Evolutionary conservation across 2,797 vertebrate genomes (phyloP).

Genomic region (Thamnophis elegans): DNA sequence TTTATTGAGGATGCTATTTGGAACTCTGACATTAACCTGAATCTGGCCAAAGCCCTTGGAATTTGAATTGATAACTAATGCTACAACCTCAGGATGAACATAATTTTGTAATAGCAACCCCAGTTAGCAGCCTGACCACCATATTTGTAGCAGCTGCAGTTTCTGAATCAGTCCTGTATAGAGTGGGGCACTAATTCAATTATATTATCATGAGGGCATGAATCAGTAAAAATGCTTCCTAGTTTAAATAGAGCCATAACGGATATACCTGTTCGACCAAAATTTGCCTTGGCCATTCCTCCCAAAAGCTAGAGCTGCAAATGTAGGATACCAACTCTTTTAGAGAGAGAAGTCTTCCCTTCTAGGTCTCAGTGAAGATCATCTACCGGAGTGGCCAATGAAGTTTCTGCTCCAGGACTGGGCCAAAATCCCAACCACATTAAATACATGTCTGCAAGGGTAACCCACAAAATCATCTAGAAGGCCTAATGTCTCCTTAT

Average conservation of each 20-base stretch:
- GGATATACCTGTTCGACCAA: not conserved
- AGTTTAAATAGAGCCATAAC: not conserved
- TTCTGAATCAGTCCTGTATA: not conserved
- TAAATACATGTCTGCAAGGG: not conserved
- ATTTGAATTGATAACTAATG: not conserved
- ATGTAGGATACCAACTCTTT: not conserved
- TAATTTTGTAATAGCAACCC: not conserved
- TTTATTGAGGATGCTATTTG: too few species aligned
- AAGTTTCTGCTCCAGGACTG: not conserved
- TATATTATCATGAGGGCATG: not conserved
- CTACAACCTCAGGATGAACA: not conserved
- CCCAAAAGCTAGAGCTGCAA: not conserved
- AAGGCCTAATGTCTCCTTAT: not conserved
- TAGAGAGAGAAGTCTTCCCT: not conserved
- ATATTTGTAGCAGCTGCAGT: not conserved
- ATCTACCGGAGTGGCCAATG: not conserved
- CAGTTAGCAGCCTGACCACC: not conserved
- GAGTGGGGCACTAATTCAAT: not conserved
- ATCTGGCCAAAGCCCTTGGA: not conserved
- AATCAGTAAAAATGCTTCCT: not conserved
- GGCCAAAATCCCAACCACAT: not conserved
- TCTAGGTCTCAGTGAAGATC: not conserved
- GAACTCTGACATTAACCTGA: too few species aligned
- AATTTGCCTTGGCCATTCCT: not conserved
- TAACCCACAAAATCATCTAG: not conserved